phyloP scores from a whole-genome alignment of 1,140 invertebrate species.

The Conus ventricosus region DNA sequence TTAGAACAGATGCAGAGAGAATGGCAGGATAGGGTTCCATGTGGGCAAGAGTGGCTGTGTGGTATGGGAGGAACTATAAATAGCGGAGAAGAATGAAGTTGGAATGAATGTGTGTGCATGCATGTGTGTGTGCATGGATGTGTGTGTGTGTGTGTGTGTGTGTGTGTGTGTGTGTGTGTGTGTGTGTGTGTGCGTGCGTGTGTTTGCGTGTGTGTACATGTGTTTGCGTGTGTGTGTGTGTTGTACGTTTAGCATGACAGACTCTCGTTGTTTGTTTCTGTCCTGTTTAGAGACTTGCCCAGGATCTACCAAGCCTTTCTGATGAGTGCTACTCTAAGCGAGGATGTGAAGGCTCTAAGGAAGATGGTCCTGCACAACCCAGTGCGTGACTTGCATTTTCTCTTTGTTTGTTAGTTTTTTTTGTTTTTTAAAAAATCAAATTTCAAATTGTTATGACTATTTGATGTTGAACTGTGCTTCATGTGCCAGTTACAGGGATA shows the following conservation, averaged over 20 bases:
- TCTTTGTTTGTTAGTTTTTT: neutral
- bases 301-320: constrained; percentile 92
- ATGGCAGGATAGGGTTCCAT: neutral
- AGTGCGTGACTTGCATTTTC: constrained; percentile 76
- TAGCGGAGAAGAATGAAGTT: too few species aligned
- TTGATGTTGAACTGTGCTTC: too few species aligned
- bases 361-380: constrained; percentile 95
- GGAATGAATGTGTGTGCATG: too few species aligned
- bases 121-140: too few species aligned
- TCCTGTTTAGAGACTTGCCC: constrained; percentile 82
- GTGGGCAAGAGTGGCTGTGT: neutral
- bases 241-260: neutral
- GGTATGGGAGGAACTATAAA: too few species aligned
- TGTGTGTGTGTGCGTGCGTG: too few species aligned
- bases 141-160: too few species aligned
- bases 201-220: neutral
- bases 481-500: too few species aligned
- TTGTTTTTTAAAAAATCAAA: too few species aligned
- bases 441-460: too few species aligned
- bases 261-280: too few species aligned
- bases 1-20: neutral
- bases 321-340: constrained; percentile 96
- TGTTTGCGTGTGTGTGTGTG: constrained; percentile 13
- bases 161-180: constrained; percentile 20
- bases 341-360: constrained; percentile 94